phyloP scores from a whole-genome alignment of 2,113 vertebrate genomes.

The Vulpes ferrilata region DNA sequence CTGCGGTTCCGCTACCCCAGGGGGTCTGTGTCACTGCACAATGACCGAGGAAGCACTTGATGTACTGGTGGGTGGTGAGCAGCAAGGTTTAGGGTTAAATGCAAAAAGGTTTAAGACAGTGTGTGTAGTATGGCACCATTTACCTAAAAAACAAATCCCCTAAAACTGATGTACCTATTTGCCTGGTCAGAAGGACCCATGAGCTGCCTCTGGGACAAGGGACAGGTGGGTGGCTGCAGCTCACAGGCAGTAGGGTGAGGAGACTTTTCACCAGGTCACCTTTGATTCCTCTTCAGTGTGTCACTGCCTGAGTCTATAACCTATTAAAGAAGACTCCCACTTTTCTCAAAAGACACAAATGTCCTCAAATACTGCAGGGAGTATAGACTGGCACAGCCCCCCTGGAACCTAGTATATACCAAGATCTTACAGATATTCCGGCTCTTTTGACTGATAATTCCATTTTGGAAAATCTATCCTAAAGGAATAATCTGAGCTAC shows the following conservation, averaged over 20 bases:
- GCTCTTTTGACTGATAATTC: not conserved
- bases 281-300: not conserved
- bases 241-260: not conserved
- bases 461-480: not conserved
- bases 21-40: not conserved
- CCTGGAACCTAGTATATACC: not conserved
- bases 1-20: rapidly evolving
- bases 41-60: rapidly evolving
- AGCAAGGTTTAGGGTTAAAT: not conserved
- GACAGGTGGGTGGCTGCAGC: not conserved
- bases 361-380: not conserved
- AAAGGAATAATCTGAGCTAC: not conserved
- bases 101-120: not conserved
- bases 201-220: not conserved
- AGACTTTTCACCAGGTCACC: not conserved
- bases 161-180: not conserved
- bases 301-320: not conserved
- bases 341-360: not conserved
- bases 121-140: no score
- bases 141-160: not conserved
- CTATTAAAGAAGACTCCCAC: not conserved
- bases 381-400: not conserved
- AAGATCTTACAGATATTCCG: not conserved
- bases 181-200: not conserved
- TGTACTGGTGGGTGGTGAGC: rapidly evolving